Evolutionary conservation across 2,888 invertebrate species (phyloP).

Genomic region (Xylocampa areola): DNA sequence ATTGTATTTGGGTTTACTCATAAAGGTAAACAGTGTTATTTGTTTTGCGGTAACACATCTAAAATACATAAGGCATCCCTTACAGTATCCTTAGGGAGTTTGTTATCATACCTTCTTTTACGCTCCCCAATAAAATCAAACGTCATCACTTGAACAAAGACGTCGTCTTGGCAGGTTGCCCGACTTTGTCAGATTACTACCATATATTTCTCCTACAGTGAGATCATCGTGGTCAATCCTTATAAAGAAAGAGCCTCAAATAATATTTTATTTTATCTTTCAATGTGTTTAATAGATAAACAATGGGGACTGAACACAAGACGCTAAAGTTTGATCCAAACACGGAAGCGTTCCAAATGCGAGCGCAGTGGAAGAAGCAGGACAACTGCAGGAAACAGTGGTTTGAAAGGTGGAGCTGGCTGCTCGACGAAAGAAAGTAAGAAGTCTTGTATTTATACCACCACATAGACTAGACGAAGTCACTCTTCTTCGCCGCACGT

Average conservation of each 20-base stretch:
- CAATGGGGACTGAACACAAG: slow-evolving; percentile 66
- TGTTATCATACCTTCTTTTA: slow-evolving; percentile 11
- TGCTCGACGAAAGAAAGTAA: slow-evolving; percentile 81
- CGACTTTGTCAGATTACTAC: slow-evolving; percentile 28
- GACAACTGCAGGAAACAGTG: slow-evolving; percentile 81
- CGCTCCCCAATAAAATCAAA: slow-evolving; percentile 38
- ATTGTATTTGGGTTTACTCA: too few species aligned
- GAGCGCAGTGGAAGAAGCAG: slow-evolving; percentile 84
- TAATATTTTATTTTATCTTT: slow-evolving; percentile 3
- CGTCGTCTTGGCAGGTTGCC: slow-evolving; percentile 42
- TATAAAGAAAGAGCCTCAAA: slow-evolving; percentile 26
- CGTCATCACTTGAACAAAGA: slow-evolving; percentile 44
- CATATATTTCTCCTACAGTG: slow-evolving; percentile 30
- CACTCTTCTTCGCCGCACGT: background rate
- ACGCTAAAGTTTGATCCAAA: slow-evolving; percentile 77
- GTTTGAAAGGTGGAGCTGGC: slow-evolving; percentile 84
- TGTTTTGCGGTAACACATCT: background rate
- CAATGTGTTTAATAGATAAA: slow-evolving; percentile 20
- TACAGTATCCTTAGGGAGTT: slow-evolving; percentile 1
- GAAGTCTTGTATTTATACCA: background rate
- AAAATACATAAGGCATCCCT: background rate
- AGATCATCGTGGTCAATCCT: slow-evolving; percentile 33
- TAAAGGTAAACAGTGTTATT: background rate
- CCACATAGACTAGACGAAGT: background rate
- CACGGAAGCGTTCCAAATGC: slow-evolving; percentile 84